Conservation (phyloP, 35 echinoderm and acorn worm species). For the Patiria miniata region DNA sequence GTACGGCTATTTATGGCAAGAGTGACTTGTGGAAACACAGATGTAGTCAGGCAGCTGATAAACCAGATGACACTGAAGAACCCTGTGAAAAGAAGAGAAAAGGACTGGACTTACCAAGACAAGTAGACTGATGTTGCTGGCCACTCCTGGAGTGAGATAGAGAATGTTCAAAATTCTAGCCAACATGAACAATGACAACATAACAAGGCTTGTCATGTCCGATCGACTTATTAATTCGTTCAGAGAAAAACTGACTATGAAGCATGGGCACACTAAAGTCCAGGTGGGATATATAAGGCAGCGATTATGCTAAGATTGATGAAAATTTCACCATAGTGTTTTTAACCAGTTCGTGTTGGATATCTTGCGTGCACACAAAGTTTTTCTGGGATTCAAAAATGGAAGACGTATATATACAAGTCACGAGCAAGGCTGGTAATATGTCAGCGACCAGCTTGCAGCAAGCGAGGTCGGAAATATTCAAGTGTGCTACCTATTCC, state of each 20-base stretch:
- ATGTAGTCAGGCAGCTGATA: slow-evolving; percentile 35
- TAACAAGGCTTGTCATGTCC: slow-evolving; percentile 8
- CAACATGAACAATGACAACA: slow-evolving; percentile 35
- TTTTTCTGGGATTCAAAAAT: too few species aligned
- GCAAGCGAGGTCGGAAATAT: too few species aligned
- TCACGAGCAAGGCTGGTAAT: too few species aligned
- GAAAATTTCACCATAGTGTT: too few species aligned
- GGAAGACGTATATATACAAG: too few species aligned
- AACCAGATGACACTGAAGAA: slow-evolving; percentile 27
- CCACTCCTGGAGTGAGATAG: slow-evolving; percentile 24
- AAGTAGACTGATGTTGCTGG: slow-evolving; percentile 37
- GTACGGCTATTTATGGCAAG: slow-evolving; percentile 64
- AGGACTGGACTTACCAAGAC: background rate
- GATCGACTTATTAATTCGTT: slow-evolving; percentile 20
- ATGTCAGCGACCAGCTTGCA: too few species aligned
- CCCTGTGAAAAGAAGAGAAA: slow-evolving; percentile 36
- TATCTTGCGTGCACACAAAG: background rate
- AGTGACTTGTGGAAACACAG: slow-evolving; percentile 67
- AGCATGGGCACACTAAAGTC: slow-evolving; percentile 43
- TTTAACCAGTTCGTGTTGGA: background rate
- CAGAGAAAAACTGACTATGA: background rate
- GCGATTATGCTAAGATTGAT: background rate
- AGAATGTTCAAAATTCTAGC: slow-evolving; percentile 27
- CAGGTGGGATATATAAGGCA: slow-evolving; percentile 24
- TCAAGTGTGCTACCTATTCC: too few species aligned